Percentiles rank a stretch among this genome's conserved stretches.
These are phyloP conservation scores for Epinephelus malabaricus DNA, from an alignment of 2,797 vertebrate species.

Conservation along the genomic window DNA sequence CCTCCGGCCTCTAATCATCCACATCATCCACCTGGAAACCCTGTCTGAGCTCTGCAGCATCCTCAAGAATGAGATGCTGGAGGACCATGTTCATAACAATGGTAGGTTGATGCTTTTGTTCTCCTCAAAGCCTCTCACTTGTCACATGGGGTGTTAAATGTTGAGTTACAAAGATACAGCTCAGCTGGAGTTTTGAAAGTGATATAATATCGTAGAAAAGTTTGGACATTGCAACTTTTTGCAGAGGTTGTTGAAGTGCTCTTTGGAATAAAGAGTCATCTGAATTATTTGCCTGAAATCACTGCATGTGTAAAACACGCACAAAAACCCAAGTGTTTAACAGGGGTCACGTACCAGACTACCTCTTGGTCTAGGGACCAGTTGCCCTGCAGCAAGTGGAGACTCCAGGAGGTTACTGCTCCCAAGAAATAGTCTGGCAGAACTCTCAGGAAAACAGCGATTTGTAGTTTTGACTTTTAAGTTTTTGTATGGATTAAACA, in stretches of 20 bases:
- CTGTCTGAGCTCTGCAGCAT: conserved; percentile 98
- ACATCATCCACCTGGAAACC: conserved; percentile 97
- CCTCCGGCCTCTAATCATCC: conserved; percentile 96
- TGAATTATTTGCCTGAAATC: not conserved
- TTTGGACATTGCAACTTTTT: not conserved
- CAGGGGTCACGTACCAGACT: not conserved
- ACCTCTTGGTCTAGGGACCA: not conserved
- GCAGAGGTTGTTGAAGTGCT: not conserved
- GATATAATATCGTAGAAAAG: not conserved
- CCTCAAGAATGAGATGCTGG: conserved; percentile 98
- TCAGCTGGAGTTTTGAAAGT: not conserved
- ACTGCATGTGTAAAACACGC: not conserved
- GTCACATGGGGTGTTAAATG: not conserved
- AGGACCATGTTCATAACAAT: conserved; percentile 98
- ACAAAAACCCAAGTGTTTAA: not conserved
- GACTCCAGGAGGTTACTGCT: not conserved
- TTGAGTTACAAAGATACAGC: not conserved
- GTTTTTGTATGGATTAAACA: not conserved
- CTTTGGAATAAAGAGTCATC: not conserved
- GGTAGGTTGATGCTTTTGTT: conserved; percentile 78
- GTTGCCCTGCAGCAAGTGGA: not conserved
- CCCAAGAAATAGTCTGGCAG: not conserved
- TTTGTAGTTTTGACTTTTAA: not conserved
- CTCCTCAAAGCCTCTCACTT: conserved; percentile 10
- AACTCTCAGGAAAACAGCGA: not conserved